Evolutionary conservation across 1,140 invertebrate genomes (phyloP), one percentile per base, ranked within the genome.

Genomic region (Eupeodes corollae): DNA sequence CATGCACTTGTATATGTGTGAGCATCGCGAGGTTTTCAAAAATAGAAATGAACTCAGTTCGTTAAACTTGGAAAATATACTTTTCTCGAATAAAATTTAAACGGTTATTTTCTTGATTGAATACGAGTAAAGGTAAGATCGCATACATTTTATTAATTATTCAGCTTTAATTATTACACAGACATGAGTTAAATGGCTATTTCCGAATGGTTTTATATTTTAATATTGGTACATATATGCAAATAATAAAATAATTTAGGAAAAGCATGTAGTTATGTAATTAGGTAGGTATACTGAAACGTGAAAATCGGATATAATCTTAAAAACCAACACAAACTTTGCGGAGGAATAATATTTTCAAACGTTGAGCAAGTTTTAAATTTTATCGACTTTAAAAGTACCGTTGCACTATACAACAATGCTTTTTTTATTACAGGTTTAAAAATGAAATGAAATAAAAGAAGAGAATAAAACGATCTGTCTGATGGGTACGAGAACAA

Each of bases 11-110:
- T 18, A n/a, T 26, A 26, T 26, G 21, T 26, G 21, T 26, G 21
- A 26, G 21, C 8, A 26, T 26, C 21, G 21, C 21, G 21, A 26
- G 21, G 21, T 26, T 26, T 53, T 51, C 61, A 62, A 67, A 67
- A 67, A 67, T 67, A 67, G 63, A 67, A 67, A 67, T 67, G 63
- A 67, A 67, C 63, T 67, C 63, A 67, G 63, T 66, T 66, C 63
- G 63, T 66, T 66, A 66, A 66, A 66, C 63, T 66, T 64, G 21
- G 21, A 26, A 26, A 26, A 26, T 26, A 26, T 26, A 26, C 21
- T 34, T 62, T 50, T 50, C 47, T 60, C 51, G n/a, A 52, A 52
- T 42, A 50, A 47, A 44, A 55, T 55, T 45, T 55, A 51, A 54
- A 50, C 39, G 48, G 48, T 34, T 37, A 43, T 46, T 42, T 51